Evolutionary conservation across 2,113 vertebrate genomes (phyloP), one percentile per base, ranked within the genome.

Genomic region (Bettongia penicillata): DNA sequence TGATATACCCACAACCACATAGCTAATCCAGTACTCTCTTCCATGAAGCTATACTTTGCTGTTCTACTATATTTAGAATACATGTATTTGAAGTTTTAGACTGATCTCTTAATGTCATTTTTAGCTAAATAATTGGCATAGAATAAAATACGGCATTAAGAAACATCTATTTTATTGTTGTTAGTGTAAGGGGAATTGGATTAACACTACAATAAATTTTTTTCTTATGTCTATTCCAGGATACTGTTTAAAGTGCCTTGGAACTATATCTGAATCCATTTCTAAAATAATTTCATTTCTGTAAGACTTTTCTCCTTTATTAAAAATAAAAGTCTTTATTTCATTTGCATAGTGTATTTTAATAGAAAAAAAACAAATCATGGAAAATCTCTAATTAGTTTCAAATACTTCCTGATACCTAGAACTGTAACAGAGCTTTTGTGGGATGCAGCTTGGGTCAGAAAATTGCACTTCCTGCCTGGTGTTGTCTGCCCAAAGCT

Each of bases 101-200:
- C 89, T 90, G 90, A 49, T 51, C 84, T 94, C 53, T 96, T 93
- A 91, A 89, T 91, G 14, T 90, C 49, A 93, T 90, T 94, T 97
- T 94, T 53, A 93, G 77, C 90, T 94, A 95, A 90, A 84, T 93
- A 95, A 91, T 91, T 10, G 53, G 49, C 43, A 68, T 94, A 53
- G 12, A 93, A 53, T 96, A 31, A 94, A 91, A 31, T 49, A n/a
- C 89, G 51, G 26, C 91, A 89, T 49, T 93, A 22, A 77, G 43
- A 77, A 77, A 6, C 57, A 77, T 77, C 1, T 43, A 43, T 68
- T 4, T n/a, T 11, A 57, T 57, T 57, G 57, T 31, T 77, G 19
- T 43, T 43, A 77, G 68, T 43, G 16, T 43, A 43, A 68, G 68
- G 5, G 4, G 37, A 77, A 77, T 77, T 77, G n/a, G 68, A 43